Base-by-base conservation (phyloP, 2,113 vertebrate genomes). In the Stigmatopora argus region DNA sequence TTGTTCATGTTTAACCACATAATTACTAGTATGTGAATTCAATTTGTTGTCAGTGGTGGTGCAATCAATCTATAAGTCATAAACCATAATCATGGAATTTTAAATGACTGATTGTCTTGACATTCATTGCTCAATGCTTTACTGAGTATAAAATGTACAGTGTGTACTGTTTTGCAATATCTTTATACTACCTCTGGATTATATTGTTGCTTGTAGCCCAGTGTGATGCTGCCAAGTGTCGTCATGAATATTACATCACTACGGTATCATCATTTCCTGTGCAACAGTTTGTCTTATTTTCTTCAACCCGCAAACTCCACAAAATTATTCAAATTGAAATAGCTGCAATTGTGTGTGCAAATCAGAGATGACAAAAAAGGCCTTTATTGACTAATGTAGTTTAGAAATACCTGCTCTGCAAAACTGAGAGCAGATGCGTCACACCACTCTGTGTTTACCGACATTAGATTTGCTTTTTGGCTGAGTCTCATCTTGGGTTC, bases 211-310 rank as follows among this genome's bases (percentile, higher is more conserved):
- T 31, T 55, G 72, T 48, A 1, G 59, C 58, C 4, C 18, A 31
- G 38, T n/a, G 57, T 21, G n/a, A 55, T 23, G 31, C 58, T 2
- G 3, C 38, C 55, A 72, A 77, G 71, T 80, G 74, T 34, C 23
- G 67, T 64, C 78, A 69, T 72, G 66, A 82, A 75, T 80, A 52
- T 35, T 23, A 46, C 47, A 53, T 56, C 26, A 31, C 26, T 56
- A 26, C 14, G 47, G 38, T 41, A 41, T 41, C 38, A 75, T 63
- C 66, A 62, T 58, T 77, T 84, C 71, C 79, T 81, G 82, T 70
- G 18, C 62, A 61, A 1, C 1, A 62, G 67, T 11, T 58, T 35
- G 13, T n/a, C n/a, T 3, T 8, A 19, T 56, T 23, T 66, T 52
- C 62, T 59, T 70, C 3, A 31, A 31, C 26, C 26, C 26, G 26